Base-by-base conservation (phyloP, 2,797 vertebrate genomes). In the Pagetopsis macropterus region DNA sequence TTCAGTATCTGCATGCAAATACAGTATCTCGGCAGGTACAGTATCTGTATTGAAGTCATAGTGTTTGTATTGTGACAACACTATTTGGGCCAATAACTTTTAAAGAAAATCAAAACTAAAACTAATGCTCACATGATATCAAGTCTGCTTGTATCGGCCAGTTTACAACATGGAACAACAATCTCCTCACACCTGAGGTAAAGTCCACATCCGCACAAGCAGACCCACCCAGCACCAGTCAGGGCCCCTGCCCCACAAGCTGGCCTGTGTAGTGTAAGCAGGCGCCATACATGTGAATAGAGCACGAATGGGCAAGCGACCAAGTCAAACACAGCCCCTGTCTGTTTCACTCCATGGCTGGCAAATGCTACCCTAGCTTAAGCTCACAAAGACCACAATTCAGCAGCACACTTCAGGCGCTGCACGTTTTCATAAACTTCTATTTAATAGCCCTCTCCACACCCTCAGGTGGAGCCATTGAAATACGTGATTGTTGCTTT, bases 371-470 rank as follows among this genome's bases (percentile, higher is more conserved):
- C 82, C 80, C 61, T 4, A 62, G 67, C 81, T 88, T 82, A 74
- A 81, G 52, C 86, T 87, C 86, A 95, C 94, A 95, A 94, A 94
- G 93, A 86, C 79, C 84, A 83, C 89, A 86, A 93, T 95, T 94
- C 92, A 94, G 85, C 68, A 66, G 78, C 88, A 76, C 70, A 84
- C 88, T 83, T 86, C 84, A 69, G 78, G 60, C 19, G 27, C 79
- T 70, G 64, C 78, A 75, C 68, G 44, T 82, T 89, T 89, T 89
- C 78, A 86, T 87, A 88, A 89, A 90, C 84, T 63, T 67, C 63
- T 23, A 50, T 86, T 90, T 89, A 87, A 81, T 65, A 70, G 59
- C 55, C 67, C 66, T 67, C 62, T 76, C 72, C 80, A 86, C 86
- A 79, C 87, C 81, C 77, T 82, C 48, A 71, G 75, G 75, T 68